A percentile compares a stretch with the other conserved stretches of the same genome.
Conservation (phyloP, 92 coral and sea anemone genomes). For the Actinernus sp. region DNA sequence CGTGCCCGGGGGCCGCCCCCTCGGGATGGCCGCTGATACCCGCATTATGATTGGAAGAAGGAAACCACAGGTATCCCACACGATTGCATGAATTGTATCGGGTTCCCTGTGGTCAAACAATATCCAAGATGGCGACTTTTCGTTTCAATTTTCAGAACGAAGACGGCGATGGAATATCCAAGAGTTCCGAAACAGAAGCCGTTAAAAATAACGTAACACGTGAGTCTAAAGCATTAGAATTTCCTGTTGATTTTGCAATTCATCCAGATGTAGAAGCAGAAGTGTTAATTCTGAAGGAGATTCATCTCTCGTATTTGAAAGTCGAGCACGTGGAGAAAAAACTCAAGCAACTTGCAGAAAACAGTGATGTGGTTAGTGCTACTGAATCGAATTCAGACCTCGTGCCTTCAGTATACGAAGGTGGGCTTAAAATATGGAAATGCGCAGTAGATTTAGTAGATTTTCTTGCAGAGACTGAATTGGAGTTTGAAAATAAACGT, state of each 20-base stretch:
- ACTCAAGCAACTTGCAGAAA: constrained; percentile 15
- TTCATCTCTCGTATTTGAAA: constrained; percentile 4
- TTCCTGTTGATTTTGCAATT: not conserved
- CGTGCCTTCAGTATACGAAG: constrained; percentile 88
- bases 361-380: constrained; percentile 46
- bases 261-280: not conserved
- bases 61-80: too few species aligned
- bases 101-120: too few species aligned
- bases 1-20: too few species aligned
- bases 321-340: constrained; percentile 48
- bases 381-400: constrained; percentile 71
- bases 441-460: constrained; percentile 87
- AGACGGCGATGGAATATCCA: not conserved
- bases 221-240: not conserved
- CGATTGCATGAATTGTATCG: too few species aligned
- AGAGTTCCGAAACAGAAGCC: not conserved
- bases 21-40: too few species aligned
- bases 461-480: constrained; percentile 54
- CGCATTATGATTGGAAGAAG: too few species aligned
- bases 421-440: constrained; percentile 98
- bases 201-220: too few species aligned
- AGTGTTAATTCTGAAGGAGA: not conserved
- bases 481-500: constrained; percentile 60
- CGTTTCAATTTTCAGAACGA: not conserved
- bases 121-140: not conserved